phyloP scores from a whole-genome alignment of 1,140 invertebrate genomes.

The Euwallacea similis region DNA sequence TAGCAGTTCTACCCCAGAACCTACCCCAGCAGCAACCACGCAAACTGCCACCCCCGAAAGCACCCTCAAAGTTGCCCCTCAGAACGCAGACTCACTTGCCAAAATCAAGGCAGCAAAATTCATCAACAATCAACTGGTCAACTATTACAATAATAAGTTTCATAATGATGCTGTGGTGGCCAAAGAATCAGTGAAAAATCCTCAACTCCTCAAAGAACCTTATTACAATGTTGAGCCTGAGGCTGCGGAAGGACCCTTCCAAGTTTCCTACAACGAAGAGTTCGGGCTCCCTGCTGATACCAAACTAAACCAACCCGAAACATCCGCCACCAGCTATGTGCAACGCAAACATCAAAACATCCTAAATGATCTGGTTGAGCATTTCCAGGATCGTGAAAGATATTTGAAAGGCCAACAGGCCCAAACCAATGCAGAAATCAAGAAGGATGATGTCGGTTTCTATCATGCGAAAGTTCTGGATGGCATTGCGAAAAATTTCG shows the following conservation, averaged over 20 bases:
- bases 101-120: conserved; percentile 16
- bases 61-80: too few species aligned
- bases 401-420: not conserved
- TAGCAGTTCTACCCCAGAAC: conserved; percentile 2
- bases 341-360: conserved; percentile 19
- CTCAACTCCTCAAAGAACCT: conserved; percentile 24
- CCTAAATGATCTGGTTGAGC: conserved; percentile 1
- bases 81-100: conserved; percentile 7
- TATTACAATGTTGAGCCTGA: conserved; percentile 16
- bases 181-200: conserved; percentile 15
- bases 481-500: conserved; percentile 22
- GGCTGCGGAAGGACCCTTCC: conserved; percentile 13
- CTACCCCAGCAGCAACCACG: not conserved
- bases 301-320: too few species aligned
- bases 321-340: not conserved
- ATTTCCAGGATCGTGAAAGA: conserved; percentile 1
- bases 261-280: conserved; percentile 10
- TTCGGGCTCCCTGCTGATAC: not conserved
- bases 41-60: conserved; percentile 4
- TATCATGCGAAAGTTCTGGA: conserved; percentile 12
- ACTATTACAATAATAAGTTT: conserved; percentile 29
- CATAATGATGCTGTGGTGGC: conserved; percentile 21
- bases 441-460: not conserved
- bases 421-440: not conserved
- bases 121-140: conserved; percentile 21